Percentiles rank a stretch among this genome's conserved stretches.
phyloP scores from a whole-genome alignment of 2,888 invertebrate species.

The Eristalis intricaria region DNA sequence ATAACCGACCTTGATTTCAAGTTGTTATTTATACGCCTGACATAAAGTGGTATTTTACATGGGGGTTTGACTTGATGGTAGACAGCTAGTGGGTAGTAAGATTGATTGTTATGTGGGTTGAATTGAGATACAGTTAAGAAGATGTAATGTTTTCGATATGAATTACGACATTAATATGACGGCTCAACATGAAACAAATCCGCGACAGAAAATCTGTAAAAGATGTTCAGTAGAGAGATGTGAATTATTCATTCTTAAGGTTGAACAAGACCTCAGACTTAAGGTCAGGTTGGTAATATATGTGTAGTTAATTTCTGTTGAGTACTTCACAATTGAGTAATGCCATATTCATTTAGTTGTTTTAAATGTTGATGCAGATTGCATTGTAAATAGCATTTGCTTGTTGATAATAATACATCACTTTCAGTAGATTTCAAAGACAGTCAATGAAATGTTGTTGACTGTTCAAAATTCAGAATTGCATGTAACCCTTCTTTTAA shows the following conservation, averaged over 20 bases:
- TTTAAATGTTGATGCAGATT: not conserved
- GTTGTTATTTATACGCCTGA: constrained; percentile 60
- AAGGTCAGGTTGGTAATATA: not conserved
- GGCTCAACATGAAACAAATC: not conserved
- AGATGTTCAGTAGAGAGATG: not conserved
- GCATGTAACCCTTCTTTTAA: too few species aligned
- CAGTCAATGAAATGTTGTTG: too few species aligned
- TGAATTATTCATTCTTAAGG: not conserved
- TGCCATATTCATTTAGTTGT: not conserved
- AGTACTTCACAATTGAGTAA: not conserved
- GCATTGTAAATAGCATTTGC: too few species aligned
- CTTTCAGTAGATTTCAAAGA: too few species aligned
- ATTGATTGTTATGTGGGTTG: constrained; percentile 49
- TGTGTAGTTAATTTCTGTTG: constrained; percentile 1
- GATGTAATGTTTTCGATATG: constrained; percentile 38
- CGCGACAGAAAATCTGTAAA: not conserved
- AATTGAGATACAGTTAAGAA: constrained; percentile 54
- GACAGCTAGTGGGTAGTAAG: constrained; percentile 37
- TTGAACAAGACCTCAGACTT: constrained; percentile 5
- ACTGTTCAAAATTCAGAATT: too few species aligned
- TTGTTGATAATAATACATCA: too few species aligned
- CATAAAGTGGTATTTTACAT: constrained; percentile 50
- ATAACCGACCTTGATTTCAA: constrained; percentile 63
- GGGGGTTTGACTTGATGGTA: constrained; percentile 29
- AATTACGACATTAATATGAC: constrained; percentile 1